phyloP scores from a whole-genome alignment of 1,140 invertebrate species.

The silkworm (Bombyx mori) region DNA sequence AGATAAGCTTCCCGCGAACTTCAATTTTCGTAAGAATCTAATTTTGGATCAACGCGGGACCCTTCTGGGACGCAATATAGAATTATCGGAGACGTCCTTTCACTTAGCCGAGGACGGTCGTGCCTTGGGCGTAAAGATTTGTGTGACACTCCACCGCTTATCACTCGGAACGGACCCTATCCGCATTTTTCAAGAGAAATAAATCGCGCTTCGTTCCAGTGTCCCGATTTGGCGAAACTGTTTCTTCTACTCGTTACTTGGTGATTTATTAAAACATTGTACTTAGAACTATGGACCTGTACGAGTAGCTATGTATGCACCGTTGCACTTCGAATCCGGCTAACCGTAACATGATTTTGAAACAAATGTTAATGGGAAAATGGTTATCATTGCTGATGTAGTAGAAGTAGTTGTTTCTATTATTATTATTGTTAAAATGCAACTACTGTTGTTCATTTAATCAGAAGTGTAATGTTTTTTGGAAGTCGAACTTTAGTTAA shows the following conservation, averaged over 20 bases:
- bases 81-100: too few species aligned
- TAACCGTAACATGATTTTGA: slow-evolving; percentile 8
- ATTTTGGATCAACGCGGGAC: too few species aligned
- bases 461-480: too few species aligned
- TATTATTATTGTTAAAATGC: not conserved
- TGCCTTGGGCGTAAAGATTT: too few species aligned
- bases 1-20: too few species aligned
- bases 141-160: too few species aligned
- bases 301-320: slow-evolving; percentile 26
- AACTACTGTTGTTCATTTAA: too few species aligned
- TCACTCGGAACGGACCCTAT: not conserved
- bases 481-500: too few species aligned
- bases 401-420: not conserved
- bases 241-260: slow-evolving; percentile 40
- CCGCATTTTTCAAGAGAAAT: slow-evolving; percentile 33
- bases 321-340: slow-evolving; percentile 10
- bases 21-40: too few species aligned
- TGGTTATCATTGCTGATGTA: not conserved
- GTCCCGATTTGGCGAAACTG: slow-evolving; percentile 51
- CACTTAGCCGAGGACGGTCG: too few species aligned
- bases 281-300: slow-evolving; percentile 34
- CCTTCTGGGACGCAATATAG: too few species aligned
- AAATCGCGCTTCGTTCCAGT: slow-evolving; percentile 42
- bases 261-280: slow-evolving; percentile 52
- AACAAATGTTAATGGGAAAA: slow-evolving; percentile 3